A percentile compares a stretch with the other conserved stretches of the same genome.
These are phyloP conservation scores for Heliconius eleuchia DNA, from an alignment of 1,140 invertebrate genomes.

Conservation along the genomic window DNA sequence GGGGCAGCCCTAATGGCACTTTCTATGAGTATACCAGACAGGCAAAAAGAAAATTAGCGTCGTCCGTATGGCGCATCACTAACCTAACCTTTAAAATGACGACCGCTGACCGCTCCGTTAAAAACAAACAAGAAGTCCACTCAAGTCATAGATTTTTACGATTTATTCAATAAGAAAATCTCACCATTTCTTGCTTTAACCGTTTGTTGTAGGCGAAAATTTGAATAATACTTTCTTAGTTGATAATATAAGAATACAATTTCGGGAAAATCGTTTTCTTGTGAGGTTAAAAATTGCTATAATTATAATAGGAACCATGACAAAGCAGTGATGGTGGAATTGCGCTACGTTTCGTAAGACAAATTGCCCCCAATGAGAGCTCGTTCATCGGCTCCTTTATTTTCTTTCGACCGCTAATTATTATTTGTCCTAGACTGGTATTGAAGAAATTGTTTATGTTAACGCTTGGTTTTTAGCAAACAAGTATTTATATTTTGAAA, in stretches of 20 bases:
- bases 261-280: not conserved
- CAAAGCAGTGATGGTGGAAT: slow-evolving; percentile 7
- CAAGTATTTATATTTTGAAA: not conserved
- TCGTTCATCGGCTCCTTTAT: slow-evolving; percentile 2
- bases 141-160: no score
- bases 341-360: not conserved
- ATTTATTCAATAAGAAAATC: not conserved
- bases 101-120: no score
- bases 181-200: not conserved
- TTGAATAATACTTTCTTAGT: not conserved
- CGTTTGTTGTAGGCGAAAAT: not conserved
- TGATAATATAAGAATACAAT: not conserved
- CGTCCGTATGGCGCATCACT: no score
- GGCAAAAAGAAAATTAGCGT: no score
- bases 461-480: not conserved
- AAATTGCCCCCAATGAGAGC: not conserved
- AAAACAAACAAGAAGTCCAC: no score
- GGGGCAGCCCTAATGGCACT: no score
- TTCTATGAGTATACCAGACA: no score
- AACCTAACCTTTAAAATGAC: no score
- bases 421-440: not conserved
- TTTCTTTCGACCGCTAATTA: slow-evolving; percentile 6
- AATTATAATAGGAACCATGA: slow-evolving; percentile 8
- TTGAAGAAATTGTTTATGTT: not conserved
- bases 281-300: slow-evolving; percentile 3